Evolutionary conservation across 2,113 vertebrate species (phyloP), one percentile per base, ranked within the genome.

Genomic region (Sturnira hondurensis): DNA sequence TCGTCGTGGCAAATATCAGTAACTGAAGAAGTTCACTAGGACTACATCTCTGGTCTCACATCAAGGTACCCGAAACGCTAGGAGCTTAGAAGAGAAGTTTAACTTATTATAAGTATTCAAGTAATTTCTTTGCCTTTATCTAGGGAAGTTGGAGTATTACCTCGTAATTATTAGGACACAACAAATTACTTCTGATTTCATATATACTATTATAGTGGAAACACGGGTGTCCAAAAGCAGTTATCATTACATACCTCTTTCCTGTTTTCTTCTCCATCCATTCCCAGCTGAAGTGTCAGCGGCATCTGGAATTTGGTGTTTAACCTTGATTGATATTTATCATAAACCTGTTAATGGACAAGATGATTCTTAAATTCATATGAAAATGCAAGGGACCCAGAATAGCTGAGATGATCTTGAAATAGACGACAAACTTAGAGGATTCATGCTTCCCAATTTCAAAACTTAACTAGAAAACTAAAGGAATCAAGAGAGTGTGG

Each of bases 211-310:
- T 16, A 74, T 1, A 71, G 24, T 38, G 82, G 78, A 95, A 92
- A 88, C 26, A 58, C 0, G 82, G 33, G 50, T 36, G 24, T 84
- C 73, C 70, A 84, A 93, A 91, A 91, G 45, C 36, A 94, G 13
- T 58, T 3, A 65, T 13, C 15, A 90, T 2, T 68, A 96, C 97
- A 70, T 95, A 99, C 99, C 98, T 99, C 98, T 95, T 99, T 99
- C 97, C 98, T 99, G 38, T 98, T 95, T 83, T 99, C 98, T 94
- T 99, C 99, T 82, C 97, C 95, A 88, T 99, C 98, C 33, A 94
- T 93, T 61, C 98, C 98, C 96, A 98, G 98, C 98, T 99, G 99
- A 86, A 99, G 96, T 1, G 97, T 22, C 12, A 84, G 93, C 3
- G 97, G 43, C 81, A 91, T 73, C 36, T 56, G 98, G 93, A 73